Percentiles rank a stretch among this genome's conserved stretches.
phyloP scores from a whole-genome alignment of 2,888 invertebrate species.

The Eretmocerus hayati region DNA sequence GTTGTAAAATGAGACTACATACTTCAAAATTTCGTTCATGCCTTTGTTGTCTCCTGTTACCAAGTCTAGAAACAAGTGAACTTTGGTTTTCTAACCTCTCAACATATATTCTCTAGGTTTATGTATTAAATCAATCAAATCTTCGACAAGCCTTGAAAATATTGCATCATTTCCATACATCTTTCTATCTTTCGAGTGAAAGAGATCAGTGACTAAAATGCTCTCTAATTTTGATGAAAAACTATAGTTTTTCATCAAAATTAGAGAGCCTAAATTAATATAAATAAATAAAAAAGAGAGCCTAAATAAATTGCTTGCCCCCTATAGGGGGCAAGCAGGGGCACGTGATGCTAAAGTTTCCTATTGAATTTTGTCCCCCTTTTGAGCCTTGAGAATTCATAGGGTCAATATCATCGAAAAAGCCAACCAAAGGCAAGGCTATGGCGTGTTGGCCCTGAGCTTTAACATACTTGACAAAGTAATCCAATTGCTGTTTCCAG shows the following conservation, averaged over 20 bases:
- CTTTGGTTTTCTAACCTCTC: neutral
- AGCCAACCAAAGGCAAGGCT: conserved; percentile 19
- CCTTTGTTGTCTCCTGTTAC: conserved; percentile 15
- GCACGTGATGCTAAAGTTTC: conserved; percentile 16
- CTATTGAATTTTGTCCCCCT: conserved; percentile 17
- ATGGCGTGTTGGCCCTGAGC: too few relatives aligned
- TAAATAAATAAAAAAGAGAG: too few relatives aligned
- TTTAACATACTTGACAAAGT: conserved; percentile 7
- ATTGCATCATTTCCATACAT: conserved; percentile 6
- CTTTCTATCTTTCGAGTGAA: conserved; percentile 12
- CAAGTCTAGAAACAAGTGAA: conserved; percentile 9
- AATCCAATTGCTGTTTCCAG: conserved; percentile 13
- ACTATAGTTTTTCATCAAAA: conserved; percentile 8
- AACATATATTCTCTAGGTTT: conserved; percentile 3
- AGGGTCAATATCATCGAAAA: conserved; percentile 22
- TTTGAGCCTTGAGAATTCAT: conserved; percentile 22
- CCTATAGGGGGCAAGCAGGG: conserved; percentile 8
- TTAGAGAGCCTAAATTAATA: too few relatives aligned
- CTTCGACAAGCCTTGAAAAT: conserved; percentile 12
- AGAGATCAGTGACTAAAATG: conserved; percentile 3
- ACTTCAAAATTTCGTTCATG: conserved; percentile 13
- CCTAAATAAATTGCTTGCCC: too few relatives aligned
- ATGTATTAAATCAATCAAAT: conserved; percentile 3
- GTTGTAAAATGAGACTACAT: conserved; percentile 9
- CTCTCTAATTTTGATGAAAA: conserved; percentile 15